Conservation (phyloP, 2,113 vertebrate species). For the Antigone vipio region DNA sequence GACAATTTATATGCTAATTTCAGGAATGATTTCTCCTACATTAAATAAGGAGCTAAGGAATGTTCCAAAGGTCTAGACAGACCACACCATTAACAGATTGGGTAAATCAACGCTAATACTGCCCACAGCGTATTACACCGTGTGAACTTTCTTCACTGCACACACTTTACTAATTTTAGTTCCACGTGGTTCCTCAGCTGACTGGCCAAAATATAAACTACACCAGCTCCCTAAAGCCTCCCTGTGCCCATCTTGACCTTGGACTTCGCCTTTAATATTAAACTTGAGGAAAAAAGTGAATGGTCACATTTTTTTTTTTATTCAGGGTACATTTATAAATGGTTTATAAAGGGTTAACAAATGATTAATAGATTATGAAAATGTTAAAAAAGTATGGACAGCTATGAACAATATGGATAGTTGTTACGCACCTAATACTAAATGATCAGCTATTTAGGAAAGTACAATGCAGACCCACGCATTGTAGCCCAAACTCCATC, state of each 20-base stretch:
- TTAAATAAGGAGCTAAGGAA: conserved; percentile 71
- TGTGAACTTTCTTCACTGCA: conserved; percentile 51
- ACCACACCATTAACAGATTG: conserved; percentile 50
- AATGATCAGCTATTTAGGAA: background rate
- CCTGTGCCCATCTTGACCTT: conserved; percentile 61
- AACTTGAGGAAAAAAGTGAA: conserved; percentile 5
- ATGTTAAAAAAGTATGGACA: background rate
- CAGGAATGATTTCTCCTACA: conserved; percentile 65
- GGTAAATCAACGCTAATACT: conserved; percentile 20
- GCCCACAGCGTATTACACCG: conserved; percentile 19
- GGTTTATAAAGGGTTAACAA: conserved; percentile 54
- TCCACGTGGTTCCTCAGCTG: conserved; percentile 69
- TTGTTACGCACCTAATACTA: background rate
- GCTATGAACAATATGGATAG: background rate
- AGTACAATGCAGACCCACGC: background rate
- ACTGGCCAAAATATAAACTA: conserved; percentile 53
- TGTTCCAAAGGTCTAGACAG: conserved; percentile 77
- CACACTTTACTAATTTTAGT: conserved; percentile 33
- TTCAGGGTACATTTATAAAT: conserved; percentile 40
- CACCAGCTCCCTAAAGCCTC: conserved; percentile 17
- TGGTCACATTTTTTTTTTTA: background rate
- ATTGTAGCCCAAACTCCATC: background rate
- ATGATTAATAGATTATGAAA: conserved; percentile 20
- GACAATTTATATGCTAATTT: conserved; percentile 75
- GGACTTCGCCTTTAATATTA: conserved; percentile 23